These are phyloP conservation scores for Natrix natrix DNA, from an alignment of 2,797 vertebrate genomes.

Conservation along the genomic window DNA sequence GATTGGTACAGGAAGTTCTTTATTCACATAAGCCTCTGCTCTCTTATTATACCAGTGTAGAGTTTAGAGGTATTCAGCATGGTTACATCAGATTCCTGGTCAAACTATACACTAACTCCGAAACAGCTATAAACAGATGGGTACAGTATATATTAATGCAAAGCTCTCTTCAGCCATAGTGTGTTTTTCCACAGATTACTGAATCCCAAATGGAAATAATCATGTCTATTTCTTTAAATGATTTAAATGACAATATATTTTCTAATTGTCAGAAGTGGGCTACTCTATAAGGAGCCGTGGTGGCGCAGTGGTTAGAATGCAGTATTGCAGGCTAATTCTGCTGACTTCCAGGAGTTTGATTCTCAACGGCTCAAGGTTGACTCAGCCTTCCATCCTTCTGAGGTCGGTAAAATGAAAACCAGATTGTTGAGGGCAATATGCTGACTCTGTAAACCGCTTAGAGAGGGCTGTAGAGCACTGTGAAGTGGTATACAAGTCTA, in stretches of 20 bases:
- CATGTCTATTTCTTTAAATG: background rate
- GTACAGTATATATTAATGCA: background rate
- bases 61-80: background rate
- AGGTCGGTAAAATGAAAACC: background rate
- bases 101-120: background rate
- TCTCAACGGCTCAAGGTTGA: background rate
- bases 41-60: background rate
- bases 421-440: background rate
- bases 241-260: background rate
- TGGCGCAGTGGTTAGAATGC: background rate
- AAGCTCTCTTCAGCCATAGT: background rate
- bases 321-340: background rate
- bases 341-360: background rate
- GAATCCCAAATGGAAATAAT: background rate
- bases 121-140: background rate
- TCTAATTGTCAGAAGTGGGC: background rate
- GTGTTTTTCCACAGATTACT: background rate
- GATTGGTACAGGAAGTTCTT: background rate
- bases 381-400: background rate
- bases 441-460: background rate
- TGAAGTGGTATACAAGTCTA: background rate
- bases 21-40: background rate
- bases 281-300: background rate
- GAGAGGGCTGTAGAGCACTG: background rate
- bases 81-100: background rate